These are phyloP conservation scores for Coelopa frigida DNA, from an alignment of 1,140 invertebrate genomes.

Conservation along the genomic window DNA sequence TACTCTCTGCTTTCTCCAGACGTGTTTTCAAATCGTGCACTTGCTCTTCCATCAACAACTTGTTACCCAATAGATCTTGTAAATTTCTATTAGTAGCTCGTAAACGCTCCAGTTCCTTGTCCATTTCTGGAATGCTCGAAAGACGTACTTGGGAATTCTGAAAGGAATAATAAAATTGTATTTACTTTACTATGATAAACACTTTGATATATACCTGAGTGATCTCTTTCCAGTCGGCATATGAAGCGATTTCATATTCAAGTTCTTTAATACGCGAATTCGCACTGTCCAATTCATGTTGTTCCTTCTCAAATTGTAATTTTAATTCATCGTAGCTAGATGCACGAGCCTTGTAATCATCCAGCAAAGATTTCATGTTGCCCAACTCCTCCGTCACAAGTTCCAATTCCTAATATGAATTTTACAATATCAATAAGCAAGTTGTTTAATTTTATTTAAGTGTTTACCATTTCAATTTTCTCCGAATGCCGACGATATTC, in stretches of 20 bases:
- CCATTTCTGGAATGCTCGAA: constrained; percentile 51
- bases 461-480: constrained; percentile 21
- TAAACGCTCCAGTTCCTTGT: constrained; percentile 51
- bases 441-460: too few relatives aligned
- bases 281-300: constrained; percentile 48
- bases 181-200: background rate
- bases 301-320: constrained; percentile 36
- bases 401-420: constrained; percentile 31
- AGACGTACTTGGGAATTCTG: constrained; percentile 49
- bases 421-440: too few relatives aligned
- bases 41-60: constrained; percentile 57
- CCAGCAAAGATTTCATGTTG: constrained; percentile 15
- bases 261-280: constrained; percentile 53
- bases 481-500: constrained; percentile 29
- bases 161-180: constrained; percentile 18
- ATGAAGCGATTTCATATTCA: constrained; percentile 55
- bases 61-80: constrained; percentile 53
- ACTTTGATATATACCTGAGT: constrained; percentile 46
- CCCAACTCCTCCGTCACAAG: constrained; percentile 23
- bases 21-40: constrained; percentile 52
- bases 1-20: constrained; percentile 41
- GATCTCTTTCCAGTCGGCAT: constrained; percentile 56
- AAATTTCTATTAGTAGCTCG: constrained; percentile 49
- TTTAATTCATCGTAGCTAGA: constrained; percentile 43
- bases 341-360: constrained; percentile 44